Evolutionary conservation across 2,113 vertebrate species (phyloP).

Genomic region (Galeopterus variegatus): DNA sequence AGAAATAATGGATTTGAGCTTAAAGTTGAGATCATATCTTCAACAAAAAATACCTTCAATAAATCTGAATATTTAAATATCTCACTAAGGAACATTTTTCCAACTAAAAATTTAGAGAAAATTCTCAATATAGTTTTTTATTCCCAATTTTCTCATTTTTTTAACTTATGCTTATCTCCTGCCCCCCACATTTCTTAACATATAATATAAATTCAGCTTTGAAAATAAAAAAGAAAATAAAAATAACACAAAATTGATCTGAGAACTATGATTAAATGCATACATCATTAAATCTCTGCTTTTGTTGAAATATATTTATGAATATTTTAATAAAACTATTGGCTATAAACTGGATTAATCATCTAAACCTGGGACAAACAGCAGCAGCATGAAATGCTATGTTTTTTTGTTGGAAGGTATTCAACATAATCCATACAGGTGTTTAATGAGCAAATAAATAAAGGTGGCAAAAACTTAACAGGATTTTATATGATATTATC

Average conservation of each 20-base stretch:
- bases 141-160: neutral
- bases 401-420: neutral
- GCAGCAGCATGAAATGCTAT: neutral
- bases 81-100: neutral
- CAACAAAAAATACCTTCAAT: neutral
- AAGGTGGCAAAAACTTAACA: conserved; percentile 12
- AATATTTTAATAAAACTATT: conserved; percentile 56
- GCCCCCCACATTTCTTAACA: neutral
- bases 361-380: neutral
- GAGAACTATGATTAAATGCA: neutral
- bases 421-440: neutral
- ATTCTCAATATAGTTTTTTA: conserved; percentile 13
- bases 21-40: neutral
- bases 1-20: conserved; percentile 21
- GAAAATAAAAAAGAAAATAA: conserved; percentile 19
- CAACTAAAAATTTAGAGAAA: neutral
- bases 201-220: conserved; percentile 1
- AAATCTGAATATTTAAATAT: conserved; percentile 20
- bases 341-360: neutral
- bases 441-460: conserved; percentile 49
- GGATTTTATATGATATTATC: conserved; percentile 26
- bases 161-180: neutral
- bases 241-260: neutral
- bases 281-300: neutral
- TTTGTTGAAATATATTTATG: neutral